These are phyloP conservation scores for Chiloscyllium plagiosum DNA, from an alignment of 2,113 vertebrate species.

Conservation along the genomic window DNA sequence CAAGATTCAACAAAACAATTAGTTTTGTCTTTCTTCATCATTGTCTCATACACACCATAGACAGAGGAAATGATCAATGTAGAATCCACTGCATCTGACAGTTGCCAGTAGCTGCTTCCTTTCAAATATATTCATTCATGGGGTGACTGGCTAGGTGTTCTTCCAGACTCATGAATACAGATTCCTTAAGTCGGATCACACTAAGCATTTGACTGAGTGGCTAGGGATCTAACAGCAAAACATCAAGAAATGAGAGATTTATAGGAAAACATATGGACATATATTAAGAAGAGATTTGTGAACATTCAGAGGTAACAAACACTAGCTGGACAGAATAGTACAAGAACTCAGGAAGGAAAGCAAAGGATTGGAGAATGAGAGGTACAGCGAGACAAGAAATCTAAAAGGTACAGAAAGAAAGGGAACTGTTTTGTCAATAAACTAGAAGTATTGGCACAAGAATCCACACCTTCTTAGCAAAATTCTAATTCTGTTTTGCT, in stretches of 20 bases:
- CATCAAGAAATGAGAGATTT: not conserved
- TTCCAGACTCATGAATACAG: too few relatives aligned
- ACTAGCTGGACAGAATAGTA: not conserved
- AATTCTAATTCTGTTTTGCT: not conserved
- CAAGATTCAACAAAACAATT: not conserved
- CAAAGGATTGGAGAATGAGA: not conserved
- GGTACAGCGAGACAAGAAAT: not conserved
- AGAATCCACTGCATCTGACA: not conserved
- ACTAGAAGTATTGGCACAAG: not conserved
- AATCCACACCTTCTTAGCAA: not conserved
- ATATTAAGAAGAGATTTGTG: not conserved
- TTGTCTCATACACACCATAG: not conserved
- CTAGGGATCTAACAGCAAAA: not conserved
- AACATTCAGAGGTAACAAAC: not conserved
- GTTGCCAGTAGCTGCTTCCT: not conserved
- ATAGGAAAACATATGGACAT: not conserved
- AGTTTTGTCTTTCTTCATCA: not conserved
- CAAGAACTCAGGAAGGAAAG: not conserved
- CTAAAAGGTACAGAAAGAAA: not conserved
- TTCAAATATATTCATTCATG: too few relatives aligned
- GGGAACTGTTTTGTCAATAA: not conserved
- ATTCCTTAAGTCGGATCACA: too few relatives aligned
- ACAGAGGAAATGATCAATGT: not conserved
- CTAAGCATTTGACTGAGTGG: too few relatives aligned
- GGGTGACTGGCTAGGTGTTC: too few relatives aligned